These are phyloP conservation scores for Myotis findleyi DNA, from an alignment of 2,797 vertebrate species.

Conservation along the genomic window DNA sequence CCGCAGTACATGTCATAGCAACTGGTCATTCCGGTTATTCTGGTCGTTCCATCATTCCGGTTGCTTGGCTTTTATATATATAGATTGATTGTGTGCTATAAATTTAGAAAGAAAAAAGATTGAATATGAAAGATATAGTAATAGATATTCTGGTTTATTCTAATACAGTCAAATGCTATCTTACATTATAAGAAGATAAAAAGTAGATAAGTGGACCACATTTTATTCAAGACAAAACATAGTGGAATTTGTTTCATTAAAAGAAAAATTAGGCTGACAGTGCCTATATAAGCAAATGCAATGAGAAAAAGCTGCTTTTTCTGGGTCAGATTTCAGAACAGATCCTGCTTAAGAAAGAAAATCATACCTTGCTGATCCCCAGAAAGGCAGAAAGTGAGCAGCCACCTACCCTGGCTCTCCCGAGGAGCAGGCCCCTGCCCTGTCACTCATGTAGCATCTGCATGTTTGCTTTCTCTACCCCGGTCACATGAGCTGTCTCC, in stretches of 20 bases:
- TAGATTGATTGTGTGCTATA: neutral
- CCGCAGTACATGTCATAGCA: no score
- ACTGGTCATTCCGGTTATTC: no score
- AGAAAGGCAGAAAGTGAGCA: neutral
- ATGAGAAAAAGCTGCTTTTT: constrained; percentile 13
- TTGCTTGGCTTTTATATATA: no score
- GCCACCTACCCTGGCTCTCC: neutral
- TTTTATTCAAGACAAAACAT: constrained; percentile 60
- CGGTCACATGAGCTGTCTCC: neutral
- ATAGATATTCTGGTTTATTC: neutral
- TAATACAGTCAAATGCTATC: constrained; percentile 5
- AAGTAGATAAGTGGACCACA: neutral
- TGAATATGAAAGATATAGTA: constrained; percentile 27
- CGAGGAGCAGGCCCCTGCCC: neutral
- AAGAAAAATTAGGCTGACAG: neutral
- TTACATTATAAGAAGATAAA: constrained; percentile 16
- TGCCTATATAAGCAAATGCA: neutral
- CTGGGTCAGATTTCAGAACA: constrained; percentile 13
- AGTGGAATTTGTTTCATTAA: constrained; percentile 63
- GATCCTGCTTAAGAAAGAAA: constrained; percentile 33
- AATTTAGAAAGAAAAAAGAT: neutral
- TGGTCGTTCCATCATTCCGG: no score
- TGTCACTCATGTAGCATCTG: neutral
- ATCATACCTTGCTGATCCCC: neutral
- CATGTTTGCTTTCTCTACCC: neutral